Evolutionary conservation across 2,888 invertebrate genomes (phyloP).

Genomic region (Caenorhabditis wallacei): DNA sequence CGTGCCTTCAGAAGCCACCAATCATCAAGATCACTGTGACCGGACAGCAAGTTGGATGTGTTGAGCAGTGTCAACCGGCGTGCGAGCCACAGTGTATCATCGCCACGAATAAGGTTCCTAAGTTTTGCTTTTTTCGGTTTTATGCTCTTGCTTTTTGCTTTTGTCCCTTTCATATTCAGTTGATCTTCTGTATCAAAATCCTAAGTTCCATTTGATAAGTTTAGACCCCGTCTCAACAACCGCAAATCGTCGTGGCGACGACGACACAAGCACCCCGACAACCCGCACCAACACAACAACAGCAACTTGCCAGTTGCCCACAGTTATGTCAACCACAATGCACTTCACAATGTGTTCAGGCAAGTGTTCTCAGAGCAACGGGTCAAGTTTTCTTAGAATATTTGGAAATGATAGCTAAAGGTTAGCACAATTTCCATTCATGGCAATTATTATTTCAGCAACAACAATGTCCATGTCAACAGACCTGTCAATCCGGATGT

Average conservation of each 20-base stretch:
- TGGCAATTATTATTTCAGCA: conserved; percentile 36
- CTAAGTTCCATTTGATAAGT: background rate
- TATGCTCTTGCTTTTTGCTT: background rate
- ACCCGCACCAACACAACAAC: conserved; percentile 34
- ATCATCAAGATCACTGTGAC: conserved; percentile 68
- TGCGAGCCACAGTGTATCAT: conserved; percentile 64
- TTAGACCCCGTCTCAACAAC: conserved; percentile 51
- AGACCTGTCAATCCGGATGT: conserved; percentile 69
- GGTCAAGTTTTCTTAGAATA: no score
- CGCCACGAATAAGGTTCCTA: conserved; percentile 48
- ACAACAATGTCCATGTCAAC: conserved; percentile 69
- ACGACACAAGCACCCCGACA: conserved; percentile 43
- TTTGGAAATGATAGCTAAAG: no score
- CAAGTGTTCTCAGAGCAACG: conserved; percentile 4
- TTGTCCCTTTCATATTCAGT: background rate
- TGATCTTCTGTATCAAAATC: background rate
- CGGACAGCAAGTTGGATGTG: conserved; percentile 67
- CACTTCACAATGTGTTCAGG: conserved; percentile 69
- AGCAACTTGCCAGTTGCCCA: conserved; percentile 66
- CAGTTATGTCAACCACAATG: conserved; percentile 69
- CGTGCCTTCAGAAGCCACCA: conserved; percentile 62
- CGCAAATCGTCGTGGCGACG: conserved; percentile 59
- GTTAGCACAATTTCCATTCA: no score
- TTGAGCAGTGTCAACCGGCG: conserved; percentile 63
- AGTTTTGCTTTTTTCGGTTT: conserved; percentile 1